These are phyloP conservation scores for Plebejus anna DNA, from an alignment of 2,888 invertebrate genomes.

Conservation along the genomic window DNA sequence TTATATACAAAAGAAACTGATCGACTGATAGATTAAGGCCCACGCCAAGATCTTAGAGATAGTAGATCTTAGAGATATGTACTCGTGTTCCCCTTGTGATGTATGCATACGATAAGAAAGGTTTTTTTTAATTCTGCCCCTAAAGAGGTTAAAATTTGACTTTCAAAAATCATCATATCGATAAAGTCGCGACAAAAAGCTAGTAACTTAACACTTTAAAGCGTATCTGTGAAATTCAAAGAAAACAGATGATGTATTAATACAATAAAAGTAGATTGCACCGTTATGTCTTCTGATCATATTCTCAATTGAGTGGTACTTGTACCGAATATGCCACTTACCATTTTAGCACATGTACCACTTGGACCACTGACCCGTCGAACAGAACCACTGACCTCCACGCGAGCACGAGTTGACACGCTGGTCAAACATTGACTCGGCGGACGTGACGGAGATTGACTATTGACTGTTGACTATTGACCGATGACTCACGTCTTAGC, in stretches of 20 bases:
- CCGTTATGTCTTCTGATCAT: neutral
- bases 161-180: too few relatives aligned
- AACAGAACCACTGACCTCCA: conserved; percentile 1
- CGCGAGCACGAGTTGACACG: neutral
- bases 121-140: too few relatives aligned
- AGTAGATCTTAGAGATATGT: neutral
- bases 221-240: neutral
- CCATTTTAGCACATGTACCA: neutral
- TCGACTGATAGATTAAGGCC: neutral
- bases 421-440: neutral
- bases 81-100: too few relatives aligned
- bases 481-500: neutral
- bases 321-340: neutral
- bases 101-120: too few relatives aligned
- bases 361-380: neutral
- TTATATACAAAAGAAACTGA: neutral
- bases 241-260: neutral
- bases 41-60: neutral
- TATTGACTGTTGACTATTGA: neutral
- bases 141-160: too few relatives aligned
- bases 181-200: too few relatives aligned
- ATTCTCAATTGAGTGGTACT: neutral
- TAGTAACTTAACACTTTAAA: too few relatives aligned
- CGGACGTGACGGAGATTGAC: neutral
- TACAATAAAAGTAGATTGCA: neutral